Evolutionary conservation across 2,797 vertebrate species (phyloP).

Genomic region (Chloroceryle inda): DNA sequence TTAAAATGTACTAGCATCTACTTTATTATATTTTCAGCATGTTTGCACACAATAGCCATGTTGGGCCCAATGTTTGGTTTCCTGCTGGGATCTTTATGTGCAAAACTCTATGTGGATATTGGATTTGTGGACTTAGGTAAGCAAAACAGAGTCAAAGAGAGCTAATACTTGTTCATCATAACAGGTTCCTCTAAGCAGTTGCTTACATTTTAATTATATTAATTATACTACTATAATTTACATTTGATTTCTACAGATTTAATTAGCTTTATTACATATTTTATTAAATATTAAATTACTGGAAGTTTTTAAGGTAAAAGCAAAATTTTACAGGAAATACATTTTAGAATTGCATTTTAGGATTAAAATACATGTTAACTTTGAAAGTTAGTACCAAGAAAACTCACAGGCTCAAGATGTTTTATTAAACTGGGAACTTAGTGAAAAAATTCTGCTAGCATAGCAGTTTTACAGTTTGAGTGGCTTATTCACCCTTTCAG

Average conservation of each 20-base stretch:
- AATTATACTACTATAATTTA: not conserved
- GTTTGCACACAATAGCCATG: conserved; percentile 86
- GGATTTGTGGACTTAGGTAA: conserved; percentile 92
- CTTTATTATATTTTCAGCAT: conserved; percentile 80
- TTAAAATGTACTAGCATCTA: not conserved
- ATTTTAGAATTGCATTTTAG: not conserved
- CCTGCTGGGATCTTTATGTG: conserved; percentile 85
- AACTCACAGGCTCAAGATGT: not conserved
- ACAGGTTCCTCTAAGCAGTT: not conserved
- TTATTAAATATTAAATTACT: not conserved
- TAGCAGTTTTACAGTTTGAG: not conserved
- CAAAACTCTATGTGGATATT: conserved; percentile 91
- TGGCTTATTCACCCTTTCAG: not conserved
- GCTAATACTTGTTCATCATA: not conserved
- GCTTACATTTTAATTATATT: not conserved
- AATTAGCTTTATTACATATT: not conserved
- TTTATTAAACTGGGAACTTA: not conserved
- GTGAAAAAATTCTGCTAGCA: not conserved
- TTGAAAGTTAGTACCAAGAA: not conserved
- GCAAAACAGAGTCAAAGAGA: not conserved
- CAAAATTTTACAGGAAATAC: not conserved
- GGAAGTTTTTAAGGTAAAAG: not conserved
- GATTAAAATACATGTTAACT: not conserved
- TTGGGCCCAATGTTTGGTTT: conserved; percentile 89
- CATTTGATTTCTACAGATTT: no score